Conservation (phyloP, 2,113 vertebrate species). For the Hypanus sabinus region DNA sequence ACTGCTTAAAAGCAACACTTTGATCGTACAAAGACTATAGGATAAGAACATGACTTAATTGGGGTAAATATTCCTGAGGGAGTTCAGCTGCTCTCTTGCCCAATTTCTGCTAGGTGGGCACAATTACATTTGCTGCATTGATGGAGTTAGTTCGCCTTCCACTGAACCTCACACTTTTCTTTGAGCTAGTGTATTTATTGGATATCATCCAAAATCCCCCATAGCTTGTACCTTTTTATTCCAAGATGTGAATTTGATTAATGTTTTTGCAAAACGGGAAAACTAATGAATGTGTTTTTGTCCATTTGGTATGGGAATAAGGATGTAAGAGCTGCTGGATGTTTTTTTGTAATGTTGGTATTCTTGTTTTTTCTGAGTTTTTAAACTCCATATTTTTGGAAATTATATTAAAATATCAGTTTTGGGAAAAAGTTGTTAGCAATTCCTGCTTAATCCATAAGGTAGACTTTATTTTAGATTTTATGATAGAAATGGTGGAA, state of each 20-base stretch:
- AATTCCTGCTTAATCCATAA: too few relatives aligned
- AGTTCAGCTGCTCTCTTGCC: background rate
- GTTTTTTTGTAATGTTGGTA: background rate
- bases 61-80: background rate
- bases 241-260: background rate
- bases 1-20: background rate
- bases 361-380: background rate
- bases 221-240: background rate
- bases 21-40: background rate
- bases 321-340: background rate
- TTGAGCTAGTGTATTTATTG: background rate
- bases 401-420: too few relatives aligned
- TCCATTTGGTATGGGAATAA: background rate
- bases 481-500: too few relatives aligned
- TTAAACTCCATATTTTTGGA: background rate
- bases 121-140: background rate
- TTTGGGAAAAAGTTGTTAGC: too few relatives aligned
- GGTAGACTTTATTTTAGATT: too few relatives aligned
- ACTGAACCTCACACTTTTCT: background rate
- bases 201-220: background rate
- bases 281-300: background rate
- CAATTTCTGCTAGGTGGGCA: background rate
- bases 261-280: background rate
- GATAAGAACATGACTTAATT: background rate
- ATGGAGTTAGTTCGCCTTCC: background rate